phyloP scores from a whole-genome alignment of 1,140 invertebrate species.

The Octopus bimaculoides region DNA sequence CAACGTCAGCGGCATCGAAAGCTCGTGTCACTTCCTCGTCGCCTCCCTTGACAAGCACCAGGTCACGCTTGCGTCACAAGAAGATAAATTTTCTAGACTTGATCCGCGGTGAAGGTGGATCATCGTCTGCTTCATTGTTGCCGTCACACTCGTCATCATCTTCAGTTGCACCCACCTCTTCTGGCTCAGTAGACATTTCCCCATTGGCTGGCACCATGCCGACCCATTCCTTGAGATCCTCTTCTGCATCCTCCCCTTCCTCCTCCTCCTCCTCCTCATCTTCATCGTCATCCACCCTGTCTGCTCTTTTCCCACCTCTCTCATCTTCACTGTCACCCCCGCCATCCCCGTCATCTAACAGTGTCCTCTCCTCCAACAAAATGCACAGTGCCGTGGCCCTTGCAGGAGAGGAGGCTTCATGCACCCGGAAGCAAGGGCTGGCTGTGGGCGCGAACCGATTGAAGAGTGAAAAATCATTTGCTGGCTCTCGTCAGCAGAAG shows the following conservation, averaged over 20 bases:
- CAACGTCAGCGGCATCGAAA: neutral
- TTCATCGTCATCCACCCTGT: neutral
- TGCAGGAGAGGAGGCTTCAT: too few relatives aligned
- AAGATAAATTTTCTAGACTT: slow-evolving; percentile 51
- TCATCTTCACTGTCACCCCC: neutral
- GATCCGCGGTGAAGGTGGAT: slow-evolving; percentile 29
- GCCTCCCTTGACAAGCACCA: neutral
- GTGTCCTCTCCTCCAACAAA: too few relatives aligned
- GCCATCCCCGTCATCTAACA: too few relatives aligned
- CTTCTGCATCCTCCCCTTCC: slow-evolving; percentile 1
- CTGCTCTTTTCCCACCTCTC: neutral
- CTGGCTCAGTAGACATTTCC: too few relatives aligned
- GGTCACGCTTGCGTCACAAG: slow-evolving; percentile 34
- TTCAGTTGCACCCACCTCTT: too few relatives aligned
- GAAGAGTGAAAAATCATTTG: too few relatives aligned
- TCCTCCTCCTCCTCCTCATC: neutral
- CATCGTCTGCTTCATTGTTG: neutral
- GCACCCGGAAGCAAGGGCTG: too few relatives aligned
- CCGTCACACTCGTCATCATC: neutral
- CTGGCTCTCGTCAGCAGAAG: too few relatives aligned
- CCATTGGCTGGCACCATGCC: too few relatives aligned
- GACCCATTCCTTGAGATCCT: neutral
- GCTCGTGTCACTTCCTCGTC: neutral
- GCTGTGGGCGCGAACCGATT: too few relatives aligned
- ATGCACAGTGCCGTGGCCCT: too few relatives aligned